Evolutionary conservation across 2,888 invertebrate genomes (phyloP), one percentile per base, ranked within the genome.

Genomic region (Dermolepida albohirtum): DNA sequence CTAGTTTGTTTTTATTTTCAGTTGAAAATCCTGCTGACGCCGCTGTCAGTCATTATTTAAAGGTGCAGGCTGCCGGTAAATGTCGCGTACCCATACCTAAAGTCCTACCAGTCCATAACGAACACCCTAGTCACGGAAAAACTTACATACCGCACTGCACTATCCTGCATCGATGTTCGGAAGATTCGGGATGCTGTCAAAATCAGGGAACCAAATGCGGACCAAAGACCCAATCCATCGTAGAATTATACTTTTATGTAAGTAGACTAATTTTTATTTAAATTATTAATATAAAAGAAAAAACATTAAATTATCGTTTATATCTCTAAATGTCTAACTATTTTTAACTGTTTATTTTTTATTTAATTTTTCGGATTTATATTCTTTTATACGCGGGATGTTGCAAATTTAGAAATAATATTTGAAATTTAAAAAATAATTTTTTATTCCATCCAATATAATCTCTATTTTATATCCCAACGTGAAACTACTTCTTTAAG

Each of bases 111-210:
- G 91, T 95, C 17, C 87, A 89, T 62, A 90, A 91, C 63, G 85
- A 89, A 51, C 90, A 92, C 70, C 90, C 91, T 0, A 88, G 90
- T 69, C 86, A 90, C 1, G 87, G 89, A 70, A 92, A 91, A 74
- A 87, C 88, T 16, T 96, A 94, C 84, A 86, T 90, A 77, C 96
- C 97, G 0, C 91, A 92, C 57, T 96, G 95, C 80, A 95, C 95
- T 12, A 88, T 93, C 62, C 85, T 97, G 63, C 92, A 96, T 80
- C 89, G 94, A 71, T 97, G 97, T 82, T 90, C 92, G 10, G 93
- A 94, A 74, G 94, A 94, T 83, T 90, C 93, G 16, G 96, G 96
- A 64, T 97, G 96, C 84, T 97, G 97, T 81, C 73, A 77, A n/a
- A 87, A 88, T 70, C 90, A 90, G 70, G 84, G 87, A 0, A 87